A percentile compares a stretch with the other conserved stretches of the same genome.
Conservation (phyloP, 1,140 invertebrate species). For the Mercenaria mercenaria region DNA sequence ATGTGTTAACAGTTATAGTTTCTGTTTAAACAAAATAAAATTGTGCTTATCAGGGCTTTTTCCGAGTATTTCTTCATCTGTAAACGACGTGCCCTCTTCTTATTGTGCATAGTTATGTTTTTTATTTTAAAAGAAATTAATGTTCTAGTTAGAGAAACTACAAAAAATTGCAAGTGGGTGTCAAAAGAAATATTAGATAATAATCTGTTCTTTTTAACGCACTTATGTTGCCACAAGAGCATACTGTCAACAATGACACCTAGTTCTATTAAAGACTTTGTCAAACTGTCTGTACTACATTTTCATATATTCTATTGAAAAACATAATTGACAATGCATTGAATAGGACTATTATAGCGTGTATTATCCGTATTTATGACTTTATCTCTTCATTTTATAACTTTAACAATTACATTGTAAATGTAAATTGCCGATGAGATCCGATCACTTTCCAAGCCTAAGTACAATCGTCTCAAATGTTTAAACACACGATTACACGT, state of each 20-base stretch:
- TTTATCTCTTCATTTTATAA: background rate
- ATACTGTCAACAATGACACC: background rate
- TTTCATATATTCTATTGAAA: background rate
- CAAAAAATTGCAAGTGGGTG: background rate
- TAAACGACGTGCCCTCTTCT: no score
- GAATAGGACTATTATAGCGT: background rate
- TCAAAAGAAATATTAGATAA: background rate
- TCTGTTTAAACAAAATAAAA: no score
- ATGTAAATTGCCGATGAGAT: background rate
- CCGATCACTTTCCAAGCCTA: background rate
- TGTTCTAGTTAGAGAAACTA: no score
- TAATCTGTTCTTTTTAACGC: background rate
- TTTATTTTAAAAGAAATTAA: no score
- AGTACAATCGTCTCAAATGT: background rate
- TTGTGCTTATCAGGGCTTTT: no score
- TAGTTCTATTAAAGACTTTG: background rate
- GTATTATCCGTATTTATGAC: background rate
- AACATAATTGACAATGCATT: background rate
- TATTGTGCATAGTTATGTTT: no score
- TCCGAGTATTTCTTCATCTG: no score
- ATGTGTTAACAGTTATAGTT: no score
- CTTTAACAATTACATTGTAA: conserved; percentile 1
- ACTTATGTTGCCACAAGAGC: background rate
- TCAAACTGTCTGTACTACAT: background rate
- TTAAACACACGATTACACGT: background rate